Evolutionary conservation across 2,888 invertebrate genomes (phyloP).

Genomic region (Mycalesis mineus): DNA sequence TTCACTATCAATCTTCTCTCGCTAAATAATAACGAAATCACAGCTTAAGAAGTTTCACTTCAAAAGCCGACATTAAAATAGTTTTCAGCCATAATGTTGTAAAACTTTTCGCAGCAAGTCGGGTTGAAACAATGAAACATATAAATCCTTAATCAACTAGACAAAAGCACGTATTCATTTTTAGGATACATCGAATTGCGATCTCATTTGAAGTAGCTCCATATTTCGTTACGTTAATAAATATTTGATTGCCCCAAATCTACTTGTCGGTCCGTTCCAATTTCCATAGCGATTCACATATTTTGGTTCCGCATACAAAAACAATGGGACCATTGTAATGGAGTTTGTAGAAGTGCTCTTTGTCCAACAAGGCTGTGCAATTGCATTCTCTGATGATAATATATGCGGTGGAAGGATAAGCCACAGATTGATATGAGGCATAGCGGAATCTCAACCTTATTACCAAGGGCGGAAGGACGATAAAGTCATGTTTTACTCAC

Average conservation of each 20-base stretch:
- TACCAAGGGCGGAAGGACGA: neutral
- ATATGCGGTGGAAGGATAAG: slow-evolving; percentile 20
- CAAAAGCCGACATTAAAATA: too few relatives aligned
- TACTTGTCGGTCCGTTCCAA: slow-evolving; percentile 2
- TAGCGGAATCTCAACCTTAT: slow-evolving; percentile 9
- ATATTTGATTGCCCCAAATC: slow-evolving; percentile 1
- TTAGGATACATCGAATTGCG: neutral
- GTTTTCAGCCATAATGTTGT: too few relatives aligned
- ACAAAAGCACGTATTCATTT: neutral
- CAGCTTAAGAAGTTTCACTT: too few relatives aligned
- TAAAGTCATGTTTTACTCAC: slow-evolving; percentile 4
- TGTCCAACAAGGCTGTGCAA: slow-evolving; percentile 24
- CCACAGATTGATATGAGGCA: slow-evolving; percentile 10
- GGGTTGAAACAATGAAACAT: neutral
- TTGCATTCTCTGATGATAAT: slow-evolving; percentile 26
- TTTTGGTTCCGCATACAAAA: slow-evolving; percentile 13
- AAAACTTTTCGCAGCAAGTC: neutral
- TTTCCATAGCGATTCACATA: slow-evolving; percentile 4
- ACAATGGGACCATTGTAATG: slow-evolving; percentile 24
- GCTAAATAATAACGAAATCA: too few relatives aligned
- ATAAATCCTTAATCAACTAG: neutral
- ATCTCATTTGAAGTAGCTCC: neutral
- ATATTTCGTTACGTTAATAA: neutral
- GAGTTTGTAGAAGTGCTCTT: slow-evolving; percentile 23
- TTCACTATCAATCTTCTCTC: too few relatives aligned